Evolutionary conservation across 2,888 invertebrate genomes (phyloP), one percentile per base, ranked within the genome.

Genomic region (Phoronis australis): DNA sequence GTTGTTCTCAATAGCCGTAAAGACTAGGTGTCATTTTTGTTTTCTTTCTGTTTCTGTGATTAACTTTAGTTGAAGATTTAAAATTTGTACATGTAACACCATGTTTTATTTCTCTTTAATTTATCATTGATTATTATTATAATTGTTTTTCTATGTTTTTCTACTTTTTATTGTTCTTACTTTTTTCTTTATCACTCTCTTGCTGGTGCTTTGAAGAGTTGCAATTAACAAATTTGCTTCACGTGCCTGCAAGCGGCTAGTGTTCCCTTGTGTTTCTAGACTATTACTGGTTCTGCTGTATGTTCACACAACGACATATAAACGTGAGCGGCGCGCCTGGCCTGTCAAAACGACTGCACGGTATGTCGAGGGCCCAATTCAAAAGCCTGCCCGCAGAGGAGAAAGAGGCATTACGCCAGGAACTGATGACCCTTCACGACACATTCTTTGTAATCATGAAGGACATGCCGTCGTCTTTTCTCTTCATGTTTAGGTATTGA

Each of bases 401-500:
- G 25, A 59, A 66, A 51, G 58, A 59, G 2, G 59, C 61, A 23
- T 51, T 69, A 55, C 54, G 55, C 45, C 63, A 69, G 38, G 61
- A 63, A 43, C 62, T 69, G 46, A 58, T 63, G 41, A 56, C 54
- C 39, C 56, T 70, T 12, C 67, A 68, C 46, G 65, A 68, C 18
- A 52, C 79, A 48, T 82, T 87, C 38, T 82, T 85, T 78, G 64
- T 68, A 37, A 66, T 66, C 18, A 60, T 75, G 59, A 61, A 63
- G 47, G 61, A 65, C 39, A 73, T 75, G 72, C 87, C 87, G 1
- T 78, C 81, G 51, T 80, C 81, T 60, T 78, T 87, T 75, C 72
- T 87, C 37, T 80, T 87, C 60, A 82, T 87, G 50, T 80, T 85
- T 65, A 81, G 85, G 85, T 85, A n/a, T n/a, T n/a, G n/a, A n/a